Conservation (phyloP, 2,113 vertebrate genomes). For the Ancistrus triradiatus region DNA sequence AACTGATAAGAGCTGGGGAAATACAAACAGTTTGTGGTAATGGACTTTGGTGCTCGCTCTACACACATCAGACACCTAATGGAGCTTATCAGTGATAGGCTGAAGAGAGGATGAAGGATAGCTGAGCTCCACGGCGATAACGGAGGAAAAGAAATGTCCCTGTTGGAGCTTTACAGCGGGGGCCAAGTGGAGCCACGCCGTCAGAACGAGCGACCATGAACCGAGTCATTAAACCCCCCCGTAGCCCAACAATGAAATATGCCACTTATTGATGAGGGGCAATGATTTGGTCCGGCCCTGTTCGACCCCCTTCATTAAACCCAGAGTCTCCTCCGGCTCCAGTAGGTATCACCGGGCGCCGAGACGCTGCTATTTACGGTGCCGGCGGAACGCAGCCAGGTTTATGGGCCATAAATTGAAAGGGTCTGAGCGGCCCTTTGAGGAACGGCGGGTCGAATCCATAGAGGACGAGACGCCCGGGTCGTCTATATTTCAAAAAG, state of each 20-base stretch:
- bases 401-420: constrained; percentile 32
- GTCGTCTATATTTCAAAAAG: constrained; percentile 15
- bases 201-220: constrained; percentile 52
- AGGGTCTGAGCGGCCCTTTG: constrained; percentile 17
- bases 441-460: constrained; percentile 25
- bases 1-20: too few species aligned
- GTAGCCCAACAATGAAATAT: constrained; percentile 56
- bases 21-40: too few species aligned
- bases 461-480: constrained; percentile 10
- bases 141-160: constrained; percentile 40
- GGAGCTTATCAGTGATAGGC: neutral
- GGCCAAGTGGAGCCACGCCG: constrained; percentile 62
- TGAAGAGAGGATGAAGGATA: neutral
- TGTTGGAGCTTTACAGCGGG: constrained; percentile 55
- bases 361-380: constrained; percentile 12
- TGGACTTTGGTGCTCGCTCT: neutral
- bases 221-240: constrained; percentile 60
- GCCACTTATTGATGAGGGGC: constrained; percentile 52
- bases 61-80: neutral
- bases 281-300: constrained; percentile 37
- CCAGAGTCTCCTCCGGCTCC: neutral
- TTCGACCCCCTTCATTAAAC: constrained; percentile 1
- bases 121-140: neutral
- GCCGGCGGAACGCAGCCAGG: neutral
- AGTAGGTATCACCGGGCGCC: neutral